Conservation (phyloP, 2,113 vertebrate species). For the Bostrychus sinensis region DNA sequence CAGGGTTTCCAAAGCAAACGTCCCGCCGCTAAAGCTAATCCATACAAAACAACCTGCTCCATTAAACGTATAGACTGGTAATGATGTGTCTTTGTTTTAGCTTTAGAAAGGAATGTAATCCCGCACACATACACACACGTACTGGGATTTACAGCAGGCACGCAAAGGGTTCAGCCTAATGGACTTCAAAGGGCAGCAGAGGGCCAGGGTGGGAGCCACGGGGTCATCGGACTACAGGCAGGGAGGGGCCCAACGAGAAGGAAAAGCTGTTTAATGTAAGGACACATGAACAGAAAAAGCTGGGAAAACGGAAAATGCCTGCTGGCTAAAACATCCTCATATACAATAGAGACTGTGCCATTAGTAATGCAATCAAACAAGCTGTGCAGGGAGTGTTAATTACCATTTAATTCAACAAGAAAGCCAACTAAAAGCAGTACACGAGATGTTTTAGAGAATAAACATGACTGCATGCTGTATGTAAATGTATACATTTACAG, state of each 20-base stretch:
- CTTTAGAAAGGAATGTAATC: slow-evolving; percentile 43
- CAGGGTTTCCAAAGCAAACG: slow-evolving; percentile 7
- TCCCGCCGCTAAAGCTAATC: slow-evolving; percentile 31
- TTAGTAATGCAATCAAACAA: too few species aligned
- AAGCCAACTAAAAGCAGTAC: too few species aligned
- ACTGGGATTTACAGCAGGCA: slow-evolving; percentile 36
- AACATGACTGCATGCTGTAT: too few species aligned
- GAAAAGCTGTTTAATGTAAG: neutral
- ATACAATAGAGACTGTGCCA: too few species aligned
- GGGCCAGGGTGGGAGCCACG: slow-evolving; percentile 7
- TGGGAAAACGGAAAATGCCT: neutral
- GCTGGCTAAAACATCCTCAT: too few species aligned
- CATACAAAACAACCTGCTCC: slow-evolving; percentile 27
- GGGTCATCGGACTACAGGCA: slow-evolving; percentile 5
- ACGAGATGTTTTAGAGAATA: too few species aligned
- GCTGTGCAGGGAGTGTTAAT: too few species aligned
- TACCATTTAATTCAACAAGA: too few species aligned
- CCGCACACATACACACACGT: slow-evolving; percentile 8
- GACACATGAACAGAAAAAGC: neutral
- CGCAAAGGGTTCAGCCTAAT: slow-evolving; percentile 32
- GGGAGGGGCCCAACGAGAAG: slow-evolving; percentile 5
- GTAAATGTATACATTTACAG: too few species aligned
- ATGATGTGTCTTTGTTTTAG: slow-evolving; percentile 33
- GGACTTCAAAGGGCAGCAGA: slow-evolving; percentile 47
- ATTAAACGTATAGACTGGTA: slow-evolving; percentile 42